Evolutionary conservation across 2,888 invertebrate species (phyloP), one percentile per base, ranked within the genome.

Genomic region (Tetragonula carbonaria): DNA sequence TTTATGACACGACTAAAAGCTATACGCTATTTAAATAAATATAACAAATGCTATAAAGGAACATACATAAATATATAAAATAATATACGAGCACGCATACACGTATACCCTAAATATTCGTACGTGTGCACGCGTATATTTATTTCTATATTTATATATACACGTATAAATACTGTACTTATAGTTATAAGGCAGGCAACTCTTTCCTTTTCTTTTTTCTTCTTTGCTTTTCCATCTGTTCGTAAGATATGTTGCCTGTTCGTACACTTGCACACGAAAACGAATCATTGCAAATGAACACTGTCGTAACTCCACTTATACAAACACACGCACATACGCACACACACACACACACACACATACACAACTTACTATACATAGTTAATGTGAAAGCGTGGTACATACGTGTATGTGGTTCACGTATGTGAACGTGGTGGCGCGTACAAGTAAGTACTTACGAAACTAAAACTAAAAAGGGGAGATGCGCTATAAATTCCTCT

Each of bases 1-100:
- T 84, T 85, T 80, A 63, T 70, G 78, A 79, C 82, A 78, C 79
- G 84, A 78, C 74, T 75, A 78, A 71, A 77, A 75, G 74, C 93
- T 94, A 94, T 93, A 93, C 92, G 94, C 93, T 93, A 93, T 93
- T 93, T 92, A 92, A 92, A 93, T 93, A 93, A 94, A 93, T 92
- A 94, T 74, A 82, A 90, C 90, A 74, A 86, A 84, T 87, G 74
- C 75, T 82, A 78, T 74, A 92, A 91, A 92, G 86, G 90, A 80
- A 79, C 16, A 62, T 73, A 78, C 80, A 83, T 80, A 76, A 70
- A 86, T 71, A 79, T 38, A 62, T 55, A 63, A 51, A 75, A 70
- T 78, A 66, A 92, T 92, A 92, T 92, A 92, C 91, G 93, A 92
- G 92, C 91, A 92, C 65, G 33, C 55, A n/a, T 66, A 65, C 13